Percentiles rank a stretch among this genome's conserved stretches.
These are phyloP conservation scores for Atopsyche davidsoni DNA, from an alignment of 1,140 invertebrate species.

Conservation along the genomic window DNA sequence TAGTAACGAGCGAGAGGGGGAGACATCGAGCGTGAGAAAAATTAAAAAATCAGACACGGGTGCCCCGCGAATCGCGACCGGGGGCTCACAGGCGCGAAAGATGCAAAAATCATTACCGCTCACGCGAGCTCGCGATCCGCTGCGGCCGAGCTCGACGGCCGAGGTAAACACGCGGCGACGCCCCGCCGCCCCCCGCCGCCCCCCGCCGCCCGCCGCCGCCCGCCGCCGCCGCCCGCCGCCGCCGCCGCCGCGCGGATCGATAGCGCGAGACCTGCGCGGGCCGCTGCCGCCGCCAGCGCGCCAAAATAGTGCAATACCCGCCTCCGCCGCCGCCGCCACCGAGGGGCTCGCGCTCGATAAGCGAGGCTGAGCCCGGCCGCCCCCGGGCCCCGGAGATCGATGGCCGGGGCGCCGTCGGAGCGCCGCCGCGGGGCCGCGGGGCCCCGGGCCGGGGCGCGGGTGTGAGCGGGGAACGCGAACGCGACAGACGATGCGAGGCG, in stretches of 20 bases:
- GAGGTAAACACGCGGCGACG: not conserved
- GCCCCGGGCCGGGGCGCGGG: no score
- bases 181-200: not conserved
- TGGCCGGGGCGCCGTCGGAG: no score
- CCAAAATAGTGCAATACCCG: no score
- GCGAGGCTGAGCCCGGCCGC: no score
- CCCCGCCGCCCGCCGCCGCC: not conserved
- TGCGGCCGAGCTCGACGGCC: not conserved
- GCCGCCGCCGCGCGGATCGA: not conserved
- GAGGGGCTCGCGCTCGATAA: no score
- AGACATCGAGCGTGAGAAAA: no score
- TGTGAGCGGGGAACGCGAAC: no score
- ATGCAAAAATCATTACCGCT: not conserved
- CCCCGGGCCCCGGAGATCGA: no score
- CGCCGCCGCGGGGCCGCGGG: no score
- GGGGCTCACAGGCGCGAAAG: not conserved
- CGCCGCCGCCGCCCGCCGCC: not conserved
- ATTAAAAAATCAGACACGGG: no score
- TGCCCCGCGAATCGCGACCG: not conserved
- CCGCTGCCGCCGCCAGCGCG: not conserved
- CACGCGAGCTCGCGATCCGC: not conserved
- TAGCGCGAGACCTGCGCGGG: not conserved
- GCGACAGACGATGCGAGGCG: no score
- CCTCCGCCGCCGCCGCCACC: no score
- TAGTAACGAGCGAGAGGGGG: not conserved